Base-by-base conservation (phyloP, 2,888 invertebrate species). In the Aphidius colemani region DNA sequence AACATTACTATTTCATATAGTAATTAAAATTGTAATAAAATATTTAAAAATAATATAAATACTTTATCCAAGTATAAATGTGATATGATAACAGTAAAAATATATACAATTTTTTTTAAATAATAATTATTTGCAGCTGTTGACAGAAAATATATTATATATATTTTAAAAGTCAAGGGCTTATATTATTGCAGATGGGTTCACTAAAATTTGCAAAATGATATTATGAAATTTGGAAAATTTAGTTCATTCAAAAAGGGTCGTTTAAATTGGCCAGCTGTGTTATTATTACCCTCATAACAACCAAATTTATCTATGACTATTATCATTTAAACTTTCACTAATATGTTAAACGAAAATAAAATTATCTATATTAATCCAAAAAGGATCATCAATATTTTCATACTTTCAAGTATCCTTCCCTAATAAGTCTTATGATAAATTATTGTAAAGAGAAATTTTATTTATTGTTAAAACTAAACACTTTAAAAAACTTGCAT, bases 181-280 rank as follows among this genome's bases (percentile, higher is more conserved):
- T 39, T 44, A 51, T 9, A 13, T 48, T 40, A 39, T 49, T 11
- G 8, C 39, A 11, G 13, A 44, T 41, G 60, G 7, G 6, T 48
- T 45, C 45, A 48, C 50, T 65, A 62, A 64, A 66, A 66, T 65
- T 64, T n/a, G 63, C 55, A 49, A 63, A 63, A 62, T 61, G 50
- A 61, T 63, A 66, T 58, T 57, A 50, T 59, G 69, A 69, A 13
- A 49, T 66, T 65, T 63, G 63, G 55, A 30, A 30, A 30, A 4
- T 30, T 30, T 61, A 55, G 64, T 48, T 48, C 13, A 11, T 11
- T 7, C 7, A 48, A 13, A 10, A 10, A 48, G 67, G 62, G 44
- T 61, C 50, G 43, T 57, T 61, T 65, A 67, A 70, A 70, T 70
- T 70, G 66, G 66, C 70, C 70, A 70, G 69, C 70, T 70, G 70